Evolutionary conservation across 2,888 invertebrate species (phyloP), one percentile per base, ranked within the genome.

Genomic region (Graphium colonna): DNA sequence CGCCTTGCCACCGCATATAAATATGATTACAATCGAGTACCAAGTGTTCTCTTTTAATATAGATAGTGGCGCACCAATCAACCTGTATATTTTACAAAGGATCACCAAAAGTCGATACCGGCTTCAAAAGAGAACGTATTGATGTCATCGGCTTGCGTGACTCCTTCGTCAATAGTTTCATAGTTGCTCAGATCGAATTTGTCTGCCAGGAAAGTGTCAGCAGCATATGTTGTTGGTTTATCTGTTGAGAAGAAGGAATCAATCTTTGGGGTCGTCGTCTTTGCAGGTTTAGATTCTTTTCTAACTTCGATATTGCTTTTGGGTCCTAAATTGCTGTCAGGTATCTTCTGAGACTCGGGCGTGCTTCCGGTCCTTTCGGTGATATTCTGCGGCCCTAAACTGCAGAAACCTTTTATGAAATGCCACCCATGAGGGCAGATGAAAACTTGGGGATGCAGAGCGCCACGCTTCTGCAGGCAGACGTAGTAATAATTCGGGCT

Each of bases 401-500:
- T 73, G 47, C 89, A 89, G 64, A 73, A 87, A 1, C 78, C 79
- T 1, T 74, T 75, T 67, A 73, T 76, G 65, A 84, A 88, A 59
- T 67, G 73, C 84, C 83, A 87, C 5, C 89, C 89, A 50, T 87
- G 79, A 0, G 89, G 89, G 41, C 89, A 89, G 40, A 88, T 75
- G 64, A 89, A 87, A 15, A 89, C 60, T 63, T 88, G 88, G 2
- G 89, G 85, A 17, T 77, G 73, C 0, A 85, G 48, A 0, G 18
- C 36, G 0, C 74, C 71, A 0, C 71, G 58, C 40, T 73, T 82
- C 15, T 65, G 64, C 1, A 87, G 68, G 39, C 89, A 89, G 0
- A 88, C 80, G 66, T 79, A 88, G 64, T 89, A 89, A 61, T 88
- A 82, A 58, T 86, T 85, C 5, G 75, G 68, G 52, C 86, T 85